Evolutionary conservation across 2,888 invertebrate species (phyloP).

Genomic region (Dioctria linearis): DNA sequence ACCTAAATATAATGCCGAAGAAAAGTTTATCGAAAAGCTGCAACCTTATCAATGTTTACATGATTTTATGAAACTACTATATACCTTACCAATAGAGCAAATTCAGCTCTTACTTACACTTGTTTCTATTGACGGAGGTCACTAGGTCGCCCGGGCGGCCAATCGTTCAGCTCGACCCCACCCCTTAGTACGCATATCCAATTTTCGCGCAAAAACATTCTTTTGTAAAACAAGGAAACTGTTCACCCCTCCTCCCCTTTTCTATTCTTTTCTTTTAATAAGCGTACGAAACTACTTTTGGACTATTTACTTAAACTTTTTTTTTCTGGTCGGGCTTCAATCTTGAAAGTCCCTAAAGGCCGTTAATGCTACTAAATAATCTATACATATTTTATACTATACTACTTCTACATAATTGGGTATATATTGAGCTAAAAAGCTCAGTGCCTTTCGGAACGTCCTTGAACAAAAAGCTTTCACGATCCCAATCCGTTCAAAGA

Average conservation of each 20-base stretch:
- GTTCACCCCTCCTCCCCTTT: not conserved
- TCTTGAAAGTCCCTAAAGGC: too few species aligned
- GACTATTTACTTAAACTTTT: not conserved
- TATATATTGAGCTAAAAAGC: slow-evolving; percentile 28
- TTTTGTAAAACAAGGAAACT: not conserved
- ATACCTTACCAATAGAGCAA: not conserved
- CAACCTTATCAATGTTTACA: not conserved
- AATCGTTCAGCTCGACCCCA: slow-evolving; percentile 57
- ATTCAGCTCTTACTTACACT: slow-evolving; percentile 24
- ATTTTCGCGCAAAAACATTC: slow-evolving; percentile 52
- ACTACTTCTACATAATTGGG: too few species aligned
- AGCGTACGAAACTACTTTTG: not conserved
- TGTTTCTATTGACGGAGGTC: slow-evolving; percentile 64
- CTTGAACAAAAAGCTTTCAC: slow-evolving; percentile 33
- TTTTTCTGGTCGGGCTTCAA: too few species aligned
- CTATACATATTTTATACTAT: too few species aligned
- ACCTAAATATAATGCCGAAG: not conserved
- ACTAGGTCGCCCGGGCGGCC: slow-evolving; percentile 70
- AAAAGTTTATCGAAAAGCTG: not conserved
- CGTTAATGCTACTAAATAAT: too few species aligned
- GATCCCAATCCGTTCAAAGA: slow-evolving; percentile 5
- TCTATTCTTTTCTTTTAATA: not conserved
- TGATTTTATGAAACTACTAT: slow-evolving; percentile 10
- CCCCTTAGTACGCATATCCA: slow-evolving; percentile 56
- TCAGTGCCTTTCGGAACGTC: slow-evolving; percentile 45